Conservation (phyloP, 2,113 vertebrate genomes). For the Alosa alosa region DNA sequence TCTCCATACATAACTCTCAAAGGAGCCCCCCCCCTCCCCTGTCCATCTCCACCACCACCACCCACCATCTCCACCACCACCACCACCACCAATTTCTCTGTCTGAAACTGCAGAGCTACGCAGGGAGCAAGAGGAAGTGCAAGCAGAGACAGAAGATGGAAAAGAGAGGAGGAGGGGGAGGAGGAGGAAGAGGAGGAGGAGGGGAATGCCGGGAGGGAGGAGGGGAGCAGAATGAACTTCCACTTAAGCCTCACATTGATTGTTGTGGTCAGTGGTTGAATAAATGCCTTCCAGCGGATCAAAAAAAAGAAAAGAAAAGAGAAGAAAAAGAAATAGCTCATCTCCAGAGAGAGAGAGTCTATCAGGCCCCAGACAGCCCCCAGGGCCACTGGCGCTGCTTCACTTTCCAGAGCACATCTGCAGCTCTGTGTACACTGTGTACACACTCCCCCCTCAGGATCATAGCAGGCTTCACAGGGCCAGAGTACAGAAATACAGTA, state of each 20-base stretch:
- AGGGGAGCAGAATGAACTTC: conserved; percentile 22
- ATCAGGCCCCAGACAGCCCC: conserved; percentile 4
- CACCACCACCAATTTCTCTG: background rate
- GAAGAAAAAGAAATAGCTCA: background rate
- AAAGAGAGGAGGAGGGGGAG: background rate
- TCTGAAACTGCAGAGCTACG: background rate
- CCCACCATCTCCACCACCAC: background rate
- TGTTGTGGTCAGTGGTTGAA: conserved; percentile 13
- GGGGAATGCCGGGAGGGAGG: background rate
- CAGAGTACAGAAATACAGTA: background rate
- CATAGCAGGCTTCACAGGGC: background rate
- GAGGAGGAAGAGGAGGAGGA: conserved; percentile 2
- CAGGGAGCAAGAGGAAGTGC: conserved; percentile 16
- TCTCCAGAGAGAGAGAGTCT: background rate
- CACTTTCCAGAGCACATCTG: background rate
- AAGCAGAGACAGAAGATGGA: background rate
- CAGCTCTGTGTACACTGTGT: background rate
- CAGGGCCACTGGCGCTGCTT: background rate
- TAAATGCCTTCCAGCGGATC: conserved; percentile 33
- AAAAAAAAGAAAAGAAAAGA: background rate
- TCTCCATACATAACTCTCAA: conserved; percentile 56
- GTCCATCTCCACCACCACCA: background rate
- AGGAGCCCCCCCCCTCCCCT: conserved; percentile 32
- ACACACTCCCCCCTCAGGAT: background rate
- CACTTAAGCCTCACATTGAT: conserved; percentile 43